phyloP scores from a whole-genome alignment of 1,140 invertebrate species.

The Drosophila erecta region DNA sequence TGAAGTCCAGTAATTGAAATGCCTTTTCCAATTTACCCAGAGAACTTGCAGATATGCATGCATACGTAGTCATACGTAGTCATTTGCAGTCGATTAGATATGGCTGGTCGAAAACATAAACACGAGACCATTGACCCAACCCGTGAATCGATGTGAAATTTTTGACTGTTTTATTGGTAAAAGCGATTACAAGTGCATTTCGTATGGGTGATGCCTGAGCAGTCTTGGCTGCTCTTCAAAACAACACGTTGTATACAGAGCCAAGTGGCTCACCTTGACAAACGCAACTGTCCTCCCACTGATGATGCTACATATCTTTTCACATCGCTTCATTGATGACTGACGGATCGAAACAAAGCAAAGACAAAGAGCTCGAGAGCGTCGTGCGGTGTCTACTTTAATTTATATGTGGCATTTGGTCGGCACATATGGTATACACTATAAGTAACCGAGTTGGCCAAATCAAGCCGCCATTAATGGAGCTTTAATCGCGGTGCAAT shows the following conservation, averaged over 20 bases:
- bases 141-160: conserved; percentile 8
- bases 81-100: conserved; percentile 15
- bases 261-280: conserved; percentile 70
- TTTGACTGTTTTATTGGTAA: conserved; percentile 18
- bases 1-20: conserved; percentile 9
- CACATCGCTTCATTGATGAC: conserved; percentile 60
- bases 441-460: conserved; percentile 17
- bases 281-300: conserved; percentile 44
- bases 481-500: conserved; percentile 14
- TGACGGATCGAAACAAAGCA: background rate
- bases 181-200: conserved; percentile 31
- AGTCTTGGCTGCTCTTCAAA: conserved; percentile 21
- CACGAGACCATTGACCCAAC: conserved; percentile 28
- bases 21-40: conserved; percentile 13
- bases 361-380: conserved; percentile 33
- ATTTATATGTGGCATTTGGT: conserved; percentile 21
- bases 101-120: conserved; percentile 6
- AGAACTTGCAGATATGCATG: background rate
- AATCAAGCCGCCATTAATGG: conserved; percentile 15
- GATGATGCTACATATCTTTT: conserved; percentile 35
- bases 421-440: background rate
- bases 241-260: conserved; percentile 45
- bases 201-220: conserved; percentile 1
- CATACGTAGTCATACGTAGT: background rate
- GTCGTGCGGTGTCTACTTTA: conserved; percentile 32